Evolutionary conservation across 2,888 invertebrate genomes (phyloP).

Genomic region (Entomobrya multifasciata): DNA sequence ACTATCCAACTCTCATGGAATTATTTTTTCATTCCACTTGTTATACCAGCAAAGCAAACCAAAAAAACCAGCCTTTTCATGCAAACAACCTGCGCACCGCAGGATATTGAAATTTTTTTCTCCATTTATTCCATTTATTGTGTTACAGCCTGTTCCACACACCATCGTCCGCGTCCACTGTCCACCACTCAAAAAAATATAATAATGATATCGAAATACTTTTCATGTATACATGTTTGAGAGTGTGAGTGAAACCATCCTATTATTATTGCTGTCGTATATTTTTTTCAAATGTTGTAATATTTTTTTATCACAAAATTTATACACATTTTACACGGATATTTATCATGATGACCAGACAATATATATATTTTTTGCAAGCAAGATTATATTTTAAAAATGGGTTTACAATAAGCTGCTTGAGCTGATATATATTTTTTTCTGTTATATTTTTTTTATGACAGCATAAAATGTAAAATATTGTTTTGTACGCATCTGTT

Average conservation of each 20-base stretch:
- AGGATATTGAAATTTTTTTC: slow-evolving; percentile 53
- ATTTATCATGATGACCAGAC: slow-evolving; percentile 16
- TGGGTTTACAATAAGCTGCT: not conserved
- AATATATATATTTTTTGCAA: not conserved
- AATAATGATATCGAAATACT: not conserved
- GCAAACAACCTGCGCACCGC: slow-evolving; percentile 64
- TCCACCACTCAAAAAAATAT: too few species aligned
- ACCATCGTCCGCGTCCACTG: not conserved
- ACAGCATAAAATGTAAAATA: not conserved
- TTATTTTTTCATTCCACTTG: slow-evolving; percentile 62
- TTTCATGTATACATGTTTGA: not conserved
- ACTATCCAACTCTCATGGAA: slow-evolving; percentile 16
- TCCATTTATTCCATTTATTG: not conserved
- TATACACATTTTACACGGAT: slow-evolving; percentile 19
- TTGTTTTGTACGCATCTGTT: slow-evolving; percentile 53
- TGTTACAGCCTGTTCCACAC: slow-evolving; percentile 12
- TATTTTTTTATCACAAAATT: slow-evolving; percentile 23
- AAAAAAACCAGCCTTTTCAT: too few species aligned
- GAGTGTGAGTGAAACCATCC: slow-evolving; percentile 24
- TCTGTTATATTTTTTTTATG: slow-evolving; percentile 1
- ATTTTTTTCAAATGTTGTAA: too few species aligned
- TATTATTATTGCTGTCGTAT: slow-evolving; percentile 27
- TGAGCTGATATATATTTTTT: not conserved
- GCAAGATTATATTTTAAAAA: not conserved
- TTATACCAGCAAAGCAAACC: too few species aligned